These are phyloP conservation scores for Lypha dubia DNA, from an alignment of 2,888 invertebrate genomes.

Conservation along the genomic window DNA sequence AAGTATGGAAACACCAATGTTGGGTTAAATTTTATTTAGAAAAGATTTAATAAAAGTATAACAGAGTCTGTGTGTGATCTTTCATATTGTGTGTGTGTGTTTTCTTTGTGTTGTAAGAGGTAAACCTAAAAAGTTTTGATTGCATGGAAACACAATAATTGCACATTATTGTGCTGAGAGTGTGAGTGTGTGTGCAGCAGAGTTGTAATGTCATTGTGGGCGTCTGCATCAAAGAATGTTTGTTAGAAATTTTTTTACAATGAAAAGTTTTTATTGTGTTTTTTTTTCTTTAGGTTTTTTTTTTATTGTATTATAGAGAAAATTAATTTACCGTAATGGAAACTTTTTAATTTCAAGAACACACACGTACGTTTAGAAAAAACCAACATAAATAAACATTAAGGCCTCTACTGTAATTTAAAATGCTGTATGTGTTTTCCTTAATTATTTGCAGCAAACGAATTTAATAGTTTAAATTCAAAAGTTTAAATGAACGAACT, in stretches of 20 bases:
- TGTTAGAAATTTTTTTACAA: conserved; percentile 37
- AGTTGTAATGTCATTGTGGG: not conserved
- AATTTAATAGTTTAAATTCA: too few species aligned
- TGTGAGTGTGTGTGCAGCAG: conserved; percentile 5
- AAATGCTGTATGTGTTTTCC: too few species aligned
- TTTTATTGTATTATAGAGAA: conserved; percentile 9
- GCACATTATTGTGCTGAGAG: conserved; percentile 59
- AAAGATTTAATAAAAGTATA: conserved; percentile 28
- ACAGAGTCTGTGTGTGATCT: not conserved
- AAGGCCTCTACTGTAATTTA: conserved; percentile 25
- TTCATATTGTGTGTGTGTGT: conserved; percentile 17
- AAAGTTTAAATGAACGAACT: too few species aligned
- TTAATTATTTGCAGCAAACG: too few species aligned
- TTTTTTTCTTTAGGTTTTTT: not conserved
- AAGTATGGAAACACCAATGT: not conserved
- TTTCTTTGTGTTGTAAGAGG: conserved; percentile 18
- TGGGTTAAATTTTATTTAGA: conserved; percentile 31
- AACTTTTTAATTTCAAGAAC: conserved; percentile 14
- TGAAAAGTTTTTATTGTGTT: conserved; percentile 16
- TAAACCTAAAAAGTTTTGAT: conserved; percentile 63
- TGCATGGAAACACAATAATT: conserved; percentile 59
- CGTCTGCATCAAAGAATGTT: not conserved
- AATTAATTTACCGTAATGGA: conserved; percentile 60
- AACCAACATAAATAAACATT: not conserved
- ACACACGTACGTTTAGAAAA: not conserved